Percentiles rank a stretch among this genome's conserved stretches.
Evolutionary conservation across 2,888 invertebrate genomes (phyloP).

Genomic region (Trichogramma evanescens): DNA sequence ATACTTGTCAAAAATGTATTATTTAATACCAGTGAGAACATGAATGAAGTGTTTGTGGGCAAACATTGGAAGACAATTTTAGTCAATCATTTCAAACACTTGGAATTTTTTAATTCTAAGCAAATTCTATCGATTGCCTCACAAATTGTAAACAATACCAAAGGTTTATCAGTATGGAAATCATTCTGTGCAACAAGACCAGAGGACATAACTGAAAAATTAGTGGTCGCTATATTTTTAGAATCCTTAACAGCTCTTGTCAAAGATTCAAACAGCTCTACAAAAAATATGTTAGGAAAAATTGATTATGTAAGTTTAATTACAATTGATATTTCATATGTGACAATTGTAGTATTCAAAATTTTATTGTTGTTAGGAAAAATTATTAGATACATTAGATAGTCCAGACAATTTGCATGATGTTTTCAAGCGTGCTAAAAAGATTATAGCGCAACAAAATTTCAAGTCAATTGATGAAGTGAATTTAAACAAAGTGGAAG

Average conservation of each 20-base stretch:
- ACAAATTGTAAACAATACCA: conserved; percentile 25
- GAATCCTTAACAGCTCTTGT: conserved; percentile 26
- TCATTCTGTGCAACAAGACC: conserved; percentile 25
- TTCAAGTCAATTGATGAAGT: conserved; percentile 25
- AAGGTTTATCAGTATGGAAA: conserved; percentile 19
- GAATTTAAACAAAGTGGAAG: conserved; percentile 14
- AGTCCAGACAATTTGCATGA: conserved; percentile 18
- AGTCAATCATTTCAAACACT: conserved; percentile 27
- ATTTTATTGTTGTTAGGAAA: conserved; percentile 10
- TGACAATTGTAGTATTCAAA: neutral
- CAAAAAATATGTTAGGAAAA: conserved; percentile 25
- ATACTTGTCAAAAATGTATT: conserved; percentile 6
- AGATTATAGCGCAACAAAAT: conserved; percentile 23
- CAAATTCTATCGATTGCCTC: conserved; percentile 29
- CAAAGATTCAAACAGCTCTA: conserved; percentile 14
- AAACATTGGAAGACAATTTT: conserved; percentile 29
- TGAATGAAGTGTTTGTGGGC: conserved; percentile 11
- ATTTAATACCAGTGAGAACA: neutral
- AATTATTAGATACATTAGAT: conserved; percentile 18
- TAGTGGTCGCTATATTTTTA: conserved; percentile 26
- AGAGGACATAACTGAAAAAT: conserved; percentile 27
- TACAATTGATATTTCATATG: neutral
- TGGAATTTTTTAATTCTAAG: conserved; percentile 25
- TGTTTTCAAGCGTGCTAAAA: conserved; percentile 25
- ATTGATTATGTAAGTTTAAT: conserved; percentile 27